Base-by-base conservation (phyloP, 2,888 invertebrate species). In the Amaurobius ferox region DNA sequence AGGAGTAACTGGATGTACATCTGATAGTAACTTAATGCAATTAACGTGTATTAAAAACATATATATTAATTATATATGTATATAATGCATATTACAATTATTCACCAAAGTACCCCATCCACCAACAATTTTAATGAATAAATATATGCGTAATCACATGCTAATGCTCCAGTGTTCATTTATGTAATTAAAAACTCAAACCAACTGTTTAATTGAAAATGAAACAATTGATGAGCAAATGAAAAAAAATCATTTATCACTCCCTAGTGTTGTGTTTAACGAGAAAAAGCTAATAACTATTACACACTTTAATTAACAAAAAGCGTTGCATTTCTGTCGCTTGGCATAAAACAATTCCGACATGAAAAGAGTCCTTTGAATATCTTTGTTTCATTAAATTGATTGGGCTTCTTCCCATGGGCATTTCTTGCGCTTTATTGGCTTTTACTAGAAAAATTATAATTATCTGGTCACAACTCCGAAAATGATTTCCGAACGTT, bases 301-400 rank as follows among this genome's bases (percentile, higher is more conserved):
- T 71, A 55, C 23, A n/a, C 64, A 70, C 39, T 77, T 83, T 83
- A 83, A 83, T 83, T 83, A 83, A 83, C 77, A 83, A 83, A 83
- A 83, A 66, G 77, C 77, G 66, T 76, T 71, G 72, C 77, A 77
- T 83, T 66, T 48, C 72, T 55, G 48, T 72, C 39, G 66, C 39
- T 35, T 30, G 72, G 28, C 72, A 66, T 64, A 76, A 77, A 66
- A 32, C 66, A 77, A 77, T 83, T 77, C 64, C 71, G 71, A 55
- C 23, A 6, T 23, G 23, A 55, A 55, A 55, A 55, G 55, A 55
- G 19, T 55, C 55, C 19, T 1, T 1, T 16, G 23, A 23, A 55
- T 2, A 16, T 23, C 11, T 23, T 23, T 23, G 19, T 23, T 23
- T 55, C 55, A 55, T 55, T 55, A 55, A 16, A 11, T 23, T 23